A percentile compares a stretch with the other conserved stretches of the same genome.
Evolutionary conservation across 2,797 vertebrate genomes (phyloP).

Genomic region (Sardinella longiceps): DNA sequence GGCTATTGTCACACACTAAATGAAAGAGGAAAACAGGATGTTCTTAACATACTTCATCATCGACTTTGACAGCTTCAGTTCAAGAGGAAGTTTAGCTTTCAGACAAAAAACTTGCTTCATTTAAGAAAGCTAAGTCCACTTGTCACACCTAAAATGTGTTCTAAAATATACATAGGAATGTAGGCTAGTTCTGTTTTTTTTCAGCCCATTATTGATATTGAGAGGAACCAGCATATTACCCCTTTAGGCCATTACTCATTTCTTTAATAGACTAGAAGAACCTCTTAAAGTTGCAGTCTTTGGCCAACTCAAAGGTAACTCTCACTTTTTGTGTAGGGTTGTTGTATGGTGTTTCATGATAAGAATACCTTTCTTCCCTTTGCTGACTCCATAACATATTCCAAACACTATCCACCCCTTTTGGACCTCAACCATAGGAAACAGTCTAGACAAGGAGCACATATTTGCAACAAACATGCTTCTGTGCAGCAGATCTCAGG

Average conservation of each 20-base stretch:
- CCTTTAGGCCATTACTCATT: no score
- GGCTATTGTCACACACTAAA: constrained; percentile 55
- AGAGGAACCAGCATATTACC: not conserved
- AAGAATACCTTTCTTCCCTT: constrained; percentile 36
- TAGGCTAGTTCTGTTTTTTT: no score
- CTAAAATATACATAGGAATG: no score
- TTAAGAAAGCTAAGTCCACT: constrained; percentile 23
- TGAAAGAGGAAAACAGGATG: constrained; percentile 60
- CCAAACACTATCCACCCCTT: constrained; percentile 27
- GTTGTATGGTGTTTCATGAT: constrained; percentile 23
- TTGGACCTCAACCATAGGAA: constrained; percentile 48
- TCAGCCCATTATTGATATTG: not conserved
- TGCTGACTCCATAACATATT: constrained; percentile 20
- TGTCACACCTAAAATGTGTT: not conserved
- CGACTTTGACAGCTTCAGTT: constrained; percentile 55
- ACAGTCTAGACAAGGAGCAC: constrained; percentile 51
- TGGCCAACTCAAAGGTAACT: not conserved
- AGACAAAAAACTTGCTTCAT: constrained; percentile 51
- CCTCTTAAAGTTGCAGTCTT: not conserved
- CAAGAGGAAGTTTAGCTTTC: constrained; percentile 59
- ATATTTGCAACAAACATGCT: constrained; percentile 28
- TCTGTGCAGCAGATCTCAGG: constrained; percentile 30
- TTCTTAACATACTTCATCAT: constrained; percentile 50
- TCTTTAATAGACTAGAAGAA: not conserved
- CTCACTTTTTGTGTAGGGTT: not conserved